Evolutionary conservation across 2,113 vertebrate species (phyloP).

Genomic region (Chascanopsetta lugubris): DNA sequence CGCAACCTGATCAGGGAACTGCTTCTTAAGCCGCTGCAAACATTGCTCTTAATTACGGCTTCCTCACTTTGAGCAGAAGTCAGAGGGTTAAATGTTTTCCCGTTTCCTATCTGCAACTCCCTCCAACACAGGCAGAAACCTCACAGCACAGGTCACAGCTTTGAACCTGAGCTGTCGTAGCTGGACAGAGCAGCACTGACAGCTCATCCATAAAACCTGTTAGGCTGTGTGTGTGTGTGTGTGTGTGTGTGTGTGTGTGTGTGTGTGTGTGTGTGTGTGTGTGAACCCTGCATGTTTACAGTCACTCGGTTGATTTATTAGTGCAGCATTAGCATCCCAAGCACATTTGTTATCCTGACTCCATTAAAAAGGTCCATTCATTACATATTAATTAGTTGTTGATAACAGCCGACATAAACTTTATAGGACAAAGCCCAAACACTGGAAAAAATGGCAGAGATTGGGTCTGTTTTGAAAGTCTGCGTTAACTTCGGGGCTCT

Average conservation of each 20-base stretch:
- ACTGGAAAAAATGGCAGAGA: slow-evolving; percentile 26
- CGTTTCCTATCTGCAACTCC: background rate
- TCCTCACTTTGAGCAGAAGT: slow-evolving; percentile 9
- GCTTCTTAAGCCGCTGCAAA: background rate
- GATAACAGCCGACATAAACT: slow-evolving; percentile 54
- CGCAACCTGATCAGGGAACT: background rate
- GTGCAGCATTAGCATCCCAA: slow-evolving; percentile 32
- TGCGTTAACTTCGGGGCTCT: slow-evolving; percentile 15
- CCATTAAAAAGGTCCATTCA: slow-evolving; percentile 69
- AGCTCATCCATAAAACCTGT: slow-evolving; percentile 38
- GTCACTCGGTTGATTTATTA: slow-evolving; percentile 68
- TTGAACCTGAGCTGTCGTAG: slow-evolving; percentile 15
- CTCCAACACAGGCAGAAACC: slow-evolving; percentile 7
- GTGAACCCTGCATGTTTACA: slow-evolving; percentile 35
- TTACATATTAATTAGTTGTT: slow-evolving; percentile 73
- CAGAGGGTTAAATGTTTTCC: slow-evolving; percentile 21
- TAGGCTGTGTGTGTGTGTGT: too few relatives aligned
- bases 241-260: too few relatives aligned
- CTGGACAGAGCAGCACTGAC: slow-evolving; percentile 29
- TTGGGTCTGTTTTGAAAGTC: slow-evolving; percentile 23
- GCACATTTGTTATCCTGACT: slow-evolving; percentile 61
- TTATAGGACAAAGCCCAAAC: slow-evolving; percentile 50
- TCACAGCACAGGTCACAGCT: slow-evolving; percentile 32
- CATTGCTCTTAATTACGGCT: slow-evolving; percentile 36
- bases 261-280: too few relatives aligned